Base-by-base conservation (phyloP, 2,888 invertebrate species). In the Caenorhabditis sinica region DNA sequence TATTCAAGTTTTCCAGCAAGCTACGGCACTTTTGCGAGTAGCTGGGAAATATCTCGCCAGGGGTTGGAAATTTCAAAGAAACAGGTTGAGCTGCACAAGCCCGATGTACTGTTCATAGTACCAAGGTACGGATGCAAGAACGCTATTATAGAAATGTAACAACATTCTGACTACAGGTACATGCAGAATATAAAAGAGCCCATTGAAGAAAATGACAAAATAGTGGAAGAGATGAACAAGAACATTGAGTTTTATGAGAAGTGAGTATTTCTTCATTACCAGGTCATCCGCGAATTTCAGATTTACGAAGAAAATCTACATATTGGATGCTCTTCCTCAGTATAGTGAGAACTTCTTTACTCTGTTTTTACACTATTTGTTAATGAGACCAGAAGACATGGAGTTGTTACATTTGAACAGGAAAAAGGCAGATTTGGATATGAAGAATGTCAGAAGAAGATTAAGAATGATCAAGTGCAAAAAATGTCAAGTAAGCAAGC, bases 61-160 rank as follows among this genome's bases (percentile, higher is more conserved):
- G 51, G 61, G 0, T 8, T 82, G 33, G 30, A 30, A 33, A 69
- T 71, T 0, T 45, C 51, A 17, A 40, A 28, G 25, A 69, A 61
- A 56, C 61, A 69, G 4, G 74, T 82, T 0, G 61, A 68, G 15
- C 30, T 36, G 15, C 23, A 75, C 25, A 82, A 82, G 33, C 82
- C 74, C 0, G 82, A 82, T 53, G 69, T 82, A 43, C 43, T 82
- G 0, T 69, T 82, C 23, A 69, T 82, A 13, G 25, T 56, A 2
- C 51, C 79, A 0, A 63, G 71, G 77, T 71, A 30, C 58, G 30
- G 4, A 0, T 51, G 8, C 6, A 30, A 25, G 20, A 17, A 13
- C 40, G n/a, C n/a, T 51, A 6, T 33, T 33, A 3, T 30, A 23
- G 9, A 15, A 40, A 9, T 28, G 15, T 51, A 2, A 17, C n/a